A percentile compares a stretch with the other conserved stretches of the same genome.
These are phyloP conservation scores for Laticauda colubrina DNA, from an alignment of 2,113 vertebrate genomes.

Conservation along the genomic window DNA sequence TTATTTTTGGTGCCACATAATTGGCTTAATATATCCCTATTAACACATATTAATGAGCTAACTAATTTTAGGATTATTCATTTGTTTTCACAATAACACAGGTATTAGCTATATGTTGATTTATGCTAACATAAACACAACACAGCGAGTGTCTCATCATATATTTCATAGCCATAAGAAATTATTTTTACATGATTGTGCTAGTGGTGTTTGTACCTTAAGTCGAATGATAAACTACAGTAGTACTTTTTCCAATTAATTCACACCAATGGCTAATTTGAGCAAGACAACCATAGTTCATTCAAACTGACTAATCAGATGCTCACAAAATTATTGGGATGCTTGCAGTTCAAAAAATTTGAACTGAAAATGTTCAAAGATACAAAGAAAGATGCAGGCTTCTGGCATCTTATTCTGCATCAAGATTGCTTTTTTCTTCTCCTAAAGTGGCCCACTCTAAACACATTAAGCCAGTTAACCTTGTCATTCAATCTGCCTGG, in stretches of 20 bases:
- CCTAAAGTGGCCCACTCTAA: background rate
- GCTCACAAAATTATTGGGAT: background rate
- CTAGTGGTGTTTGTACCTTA: background rate
- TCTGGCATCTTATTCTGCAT: background rate
- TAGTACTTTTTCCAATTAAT: background rate
- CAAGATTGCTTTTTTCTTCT: background rate
- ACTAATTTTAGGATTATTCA: slow-evolving; percentile 30
- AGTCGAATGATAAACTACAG: background rate
- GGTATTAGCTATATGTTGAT: background rate
- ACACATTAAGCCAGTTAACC: background rate
- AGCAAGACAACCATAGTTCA: background rate
- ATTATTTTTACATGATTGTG: background rate
- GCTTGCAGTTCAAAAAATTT: background rate
- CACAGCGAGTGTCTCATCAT: background rate
- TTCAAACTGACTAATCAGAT: background rate
- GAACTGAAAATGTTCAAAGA: background rate
- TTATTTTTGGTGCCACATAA: slow-evolving; percentile 39
- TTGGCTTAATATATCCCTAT: slow-evolving; percentile 41
- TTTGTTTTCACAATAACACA: slow-evolving; percentile 32
- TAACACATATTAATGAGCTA: slow-evolving; percentile 28
- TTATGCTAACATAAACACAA: background rate
- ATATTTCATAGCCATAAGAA: background rate
- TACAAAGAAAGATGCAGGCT: background rate
- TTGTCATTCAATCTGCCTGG: background rate
- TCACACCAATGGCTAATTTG: slow-evolving; percentile 7